Conservation (phyloP, 2,113 vertebrate genomes). For the Paradoxurus hermaphroditus region DNA sequence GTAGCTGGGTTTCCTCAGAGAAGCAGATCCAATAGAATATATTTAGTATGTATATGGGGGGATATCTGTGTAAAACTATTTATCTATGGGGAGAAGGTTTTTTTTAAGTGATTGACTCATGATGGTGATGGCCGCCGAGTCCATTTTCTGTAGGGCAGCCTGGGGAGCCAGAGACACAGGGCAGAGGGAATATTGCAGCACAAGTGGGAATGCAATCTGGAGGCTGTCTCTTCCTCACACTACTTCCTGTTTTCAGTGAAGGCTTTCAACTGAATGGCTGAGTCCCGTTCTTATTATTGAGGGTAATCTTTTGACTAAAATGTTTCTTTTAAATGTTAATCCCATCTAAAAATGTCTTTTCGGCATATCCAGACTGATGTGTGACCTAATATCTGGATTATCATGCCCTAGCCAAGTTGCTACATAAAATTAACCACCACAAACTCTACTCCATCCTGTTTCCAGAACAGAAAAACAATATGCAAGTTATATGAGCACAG, state of each 20-base stretch:
- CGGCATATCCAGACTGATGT: not conserved
- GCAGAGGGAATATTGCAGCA: fast-evolving
- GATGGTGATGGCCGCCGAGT: not conserved
- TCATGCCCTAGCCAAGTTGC: too few relatives aligned
- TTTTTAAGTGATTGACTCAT: not conserved
- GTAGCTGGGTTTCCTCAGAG: not conserved
- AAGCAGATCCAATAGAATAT: not conserved
- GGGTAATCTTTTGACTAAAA: not conserved
- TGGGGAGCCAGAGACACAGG: not conserved
- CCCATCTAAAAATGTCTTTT: not conserved
- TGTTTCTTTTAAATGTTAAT: not conserved
- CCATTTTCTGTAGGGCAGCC: not conserved
- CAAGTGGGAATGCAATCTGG: not conserved
- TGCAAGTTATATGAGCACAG: not conserved
- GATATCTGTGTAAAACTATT: not conserved
- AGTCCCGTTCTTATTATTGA: not conserved
- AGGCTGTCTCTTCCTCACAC: not conserved
- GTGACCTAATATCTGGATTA: not conserved
- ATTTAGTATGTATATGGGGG: not conserved
- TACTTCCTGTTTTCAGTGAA: not conserved
- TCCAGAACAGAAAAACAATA: not conserved
- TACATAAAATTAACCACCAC: not conserved
- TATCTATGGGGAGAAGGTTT: not conserved
- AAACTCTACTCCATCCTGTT: not conserved
- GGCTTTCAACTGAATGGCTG: not conserved